Evolutionary conservation across 2,888 invertebrate species (phyloP).

Genomic region (Halocaridina rubra): DNA sequence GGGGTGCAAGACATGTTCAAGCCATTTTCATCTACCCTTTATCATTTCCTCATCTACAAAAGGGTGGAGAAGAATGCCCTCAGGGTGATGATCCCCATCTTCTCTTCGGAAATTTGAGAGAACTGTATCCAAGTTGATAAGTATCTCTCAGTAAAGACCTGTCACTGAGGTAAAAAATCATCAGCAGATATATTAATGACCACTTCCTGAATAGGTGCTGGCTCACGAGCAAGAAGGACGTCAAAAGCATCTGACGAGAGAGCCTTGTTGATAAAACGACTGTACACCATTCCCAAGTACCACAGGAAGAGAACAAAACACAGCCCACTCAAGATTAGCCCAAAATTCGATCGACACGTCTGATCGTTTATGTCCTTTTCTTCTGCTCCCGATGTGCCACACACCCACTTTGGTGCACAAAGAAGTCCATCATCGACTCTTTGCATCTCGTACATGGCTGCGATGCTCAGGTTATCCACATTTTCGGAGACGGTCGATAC

Average conservation of each 20-base stretch:
- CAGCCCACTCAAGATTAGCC: conserved; percentile 13
- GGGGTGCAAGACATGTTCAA: too few relatives aligned
- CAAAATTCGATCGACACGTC: conserved; percentile 39
- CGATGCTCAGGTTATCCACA: not conserved
- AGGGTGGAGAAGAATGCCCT: too few relatives aligned
- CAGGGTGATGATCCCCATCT: too few relatives aligned
- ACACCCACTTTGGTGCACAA: not conserved
- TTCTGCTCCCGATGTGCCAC: not conserved
- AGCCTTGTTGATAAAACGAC: conserved; percentile 2
- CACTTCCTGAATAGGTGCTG: conserved; percentile 26
- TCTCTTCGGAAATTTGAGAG: too few relatives aligned
- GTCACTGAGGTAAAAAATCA: too few relatives aligned
- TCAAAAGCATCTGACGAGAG: conserved; percentile 10
- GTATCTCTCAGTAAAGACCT: too few relatives aligned
- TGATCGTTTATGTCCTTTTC: conserved; percentile 20
- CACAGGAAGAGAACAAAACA: conserved; percentile 38
- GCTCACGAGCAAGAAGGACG: not conserved
- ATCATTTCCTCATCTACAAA: too few relatives aligned
- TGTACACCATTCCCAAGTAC: conserved; percentile 31
- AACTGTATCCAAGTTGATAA: too few relatives aligned
- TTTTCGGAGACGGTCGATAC: not conserved
- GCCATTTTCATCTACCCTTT: too few relatives aligned
- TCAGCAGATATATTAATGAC: conserved; percentile 26
- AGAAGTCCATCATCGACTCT: not conserved
- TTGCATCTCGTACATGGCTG: not conserved